Evolutionary conservation across 2,888 invertebrate genomes (phyloP).

Genomic region (Mimachlamys varia): DNA sequence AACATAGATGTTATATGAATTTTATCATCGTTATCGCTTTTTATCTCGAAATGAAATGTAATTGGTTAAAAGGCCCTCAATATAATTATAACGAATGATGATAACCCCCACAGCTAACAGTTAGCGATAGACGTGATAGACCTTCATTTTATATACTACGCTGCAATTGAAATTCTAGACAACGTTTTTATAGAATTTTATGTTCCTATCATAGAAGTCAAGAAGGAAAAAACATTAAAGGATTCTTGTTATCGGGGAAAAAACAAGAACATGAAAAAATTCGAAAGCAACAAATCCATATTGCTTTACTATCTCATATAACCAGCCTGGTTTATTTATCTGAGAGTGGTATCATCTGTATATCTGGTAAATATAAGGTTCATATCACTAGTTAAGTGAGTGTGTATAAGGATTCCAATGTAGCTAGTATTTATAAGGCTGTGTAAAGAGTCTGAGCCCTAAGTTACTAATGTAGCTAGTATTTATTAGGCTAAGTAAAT

Average conservation of each 20-base stretch:
- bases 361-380: too few species aligned
- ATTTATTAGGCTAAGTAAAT: too few species aligned
- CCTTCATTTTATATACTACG: not conserved
- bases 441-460: too few species aligned
- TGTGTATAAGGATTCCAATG: too few species aligned
- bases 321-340: not conserved
- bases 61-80: not conserved
- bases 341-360: too few species aligned
- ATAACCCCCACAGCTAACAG: not conserved
- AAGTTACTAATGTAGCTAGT: too few species aligned
- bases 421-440: too few species aligned
- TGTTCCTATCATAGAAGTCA: not conserved
- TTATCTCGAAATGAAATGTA: constrained; percentile 16
- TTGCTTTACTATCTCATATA: not conserved
- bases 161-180: constrained; percentile 6
- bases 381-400: too few species aligned
- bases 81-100: not conserved
- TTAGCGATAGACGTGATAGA: not conserved
- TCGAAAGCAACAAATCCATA: not conserved
- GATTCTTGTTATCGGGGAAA: not conserved
- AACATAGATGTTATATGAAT: not conserved
- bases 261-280: not conserved
- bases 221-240: not conserved
- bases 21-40: not conserved
- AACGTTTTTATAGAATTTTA: not conserved